Evolutionary conservation across 2,113 vertebrate species (phyloP).

Genomic region (Cyanistes caeruleus): DNA sequence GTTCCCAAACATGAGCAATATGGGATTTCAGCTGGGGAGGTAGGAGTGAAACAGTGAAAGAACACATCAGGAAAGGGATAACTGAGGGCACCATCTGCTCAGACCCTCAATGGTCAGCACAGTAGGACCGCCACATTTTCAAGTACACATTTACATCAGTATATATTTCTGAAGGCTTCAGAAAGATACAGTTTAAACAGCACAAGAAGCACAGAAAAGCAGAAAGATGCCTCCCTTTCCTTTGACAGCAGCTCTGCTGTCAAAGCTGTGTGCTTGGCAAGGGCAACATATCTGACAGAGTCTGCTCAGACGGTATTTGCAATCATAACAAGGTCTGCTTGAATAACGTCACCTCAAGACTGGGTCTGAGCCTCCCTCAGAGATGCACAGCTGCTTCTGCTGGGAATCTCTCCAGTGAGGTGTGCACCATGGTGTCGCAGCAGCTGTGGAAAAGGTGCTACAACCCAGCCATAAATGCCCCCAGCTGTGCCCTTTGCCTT

Average conservation of each 20-base stretch:
- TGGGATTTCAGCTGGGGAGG: background rate
- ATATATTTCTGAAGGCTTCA: background rate
- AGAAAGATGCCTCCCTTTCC: background rate
- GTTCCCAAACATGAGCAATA: conserved; percentile 39
- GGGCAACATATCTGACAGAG: background rate
- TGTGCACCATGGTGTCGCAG: background rate
- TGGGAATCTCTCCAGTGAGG: background rate
- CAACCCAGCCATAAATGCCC: background rate
- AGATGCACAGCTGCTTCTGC: background rate
- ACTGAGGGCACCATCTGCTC: background rate
- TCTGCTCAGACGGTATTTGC: background rate
- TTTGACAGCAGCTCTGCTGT: background rate
- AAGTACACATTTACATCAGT: background rate
- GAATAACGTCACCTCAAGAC: rapidly evolving
- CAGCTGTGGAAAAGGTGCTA: background rate
- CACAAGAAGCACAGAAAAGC: background rate
- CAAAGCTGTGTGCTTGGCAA: background rate
- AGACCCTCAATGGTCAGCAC: background rate
- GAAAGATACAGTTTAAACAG: background rate
- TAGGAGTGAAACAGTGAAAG: background rate
- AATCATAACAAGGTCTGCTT: background rate
- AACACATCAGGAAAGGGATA: background rate
- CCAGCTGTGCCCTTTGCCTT: background rate
- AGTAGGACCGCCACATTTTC: background rate
- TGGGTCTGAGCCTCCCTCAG: background rate